These are phyloP conservation scores for Petrocephalus schoutedeni DNA, from an alignment of 2,797 vertebrate species.

Conservation along the genomic window DNA sequence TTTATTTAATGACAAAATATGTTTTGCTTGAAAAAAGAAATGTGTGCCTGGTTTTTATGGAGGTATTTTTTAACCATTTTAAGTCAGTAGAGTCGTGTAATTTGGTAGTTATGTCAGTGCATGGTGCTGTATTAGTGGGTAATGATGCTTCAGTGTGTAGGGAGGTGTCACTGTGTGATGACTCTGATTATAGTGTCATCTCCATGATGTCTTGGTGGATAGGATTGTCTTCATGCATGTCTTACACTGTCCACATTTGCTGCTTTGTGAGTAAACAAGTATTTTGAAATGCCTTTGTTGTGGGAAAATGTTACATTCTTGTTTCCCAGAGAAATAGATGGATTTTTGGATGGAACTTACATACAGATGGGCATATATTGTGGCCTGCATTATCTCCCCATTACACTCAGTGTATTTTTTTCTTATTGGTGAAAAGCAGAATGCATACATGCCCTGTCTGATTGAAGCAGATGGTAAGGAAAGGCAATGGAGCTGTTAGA, in stretches of 20 bases:
- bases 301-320: background rate
- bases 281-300: background rate
- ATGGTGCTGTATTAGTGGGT: background rate
- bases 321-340: background rate
- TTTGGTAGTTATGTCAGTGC: background rate
- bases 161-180: background rate
- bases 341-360: background rate
- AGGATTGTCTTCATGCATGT: background rate
- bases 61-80: background rate
- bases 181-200: background rate
- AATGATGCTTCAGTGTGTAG: background rate
- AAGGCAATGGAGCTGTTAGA: background rate
- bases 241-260: background rate
- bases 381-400: background rate
- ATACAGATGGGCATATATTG: background rate
- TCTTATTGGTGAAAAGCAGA: background rate
- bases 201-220: background rate
- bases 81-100: background rate
- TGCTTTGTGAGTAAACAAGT: background rate
- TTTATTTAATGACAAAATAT: background rate
- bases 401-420: background rate
- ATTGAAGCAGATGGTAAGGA: background rate
- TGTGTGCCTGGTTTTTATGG: background rate
- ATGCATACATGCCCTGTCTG: background rate
- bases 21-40: background rate